Conservation (phyloP, 1,140 invertebrate genomes). For the Ridgeia piscesae region DNA sequence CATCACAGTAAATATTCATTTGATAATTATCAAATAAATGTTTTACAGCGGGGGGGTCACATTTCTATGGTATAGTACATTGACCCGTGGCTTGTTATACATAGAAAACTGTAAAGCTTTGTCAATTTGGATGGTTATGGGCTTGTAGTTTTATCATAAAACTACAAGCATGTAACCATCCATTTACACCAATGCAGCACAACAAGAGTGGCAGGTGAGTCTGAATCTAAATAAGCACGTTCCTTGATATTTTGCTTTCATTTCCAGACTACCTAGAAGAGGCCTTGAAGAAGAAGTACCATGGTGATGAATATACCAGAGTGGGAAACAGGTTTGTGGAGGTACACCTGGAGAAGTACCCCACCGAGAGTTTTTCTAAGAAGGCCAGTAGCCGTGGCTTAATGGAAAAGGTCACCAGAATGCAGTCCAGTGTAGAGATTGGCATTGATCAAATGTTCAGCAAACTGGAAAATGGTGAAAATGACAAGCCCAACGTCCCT, state of each 20-base stretch:
- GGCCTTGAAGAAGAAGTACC: neutral
- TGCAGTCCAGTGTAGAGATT: neutral
- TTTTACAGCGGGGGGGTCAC: too few relatives aligned
- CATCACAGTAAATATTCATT: too few relatives aligned
- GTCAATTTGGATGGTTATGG: too few relatives aligned
- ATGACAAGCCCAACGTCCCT: neutral
- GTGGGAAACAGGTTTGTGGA: neutral
- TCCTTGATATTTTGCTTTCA: neutral
- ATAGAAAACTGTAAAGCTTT: too few relatives aligned
- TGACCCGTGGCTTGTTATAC: too few relatives aligned
- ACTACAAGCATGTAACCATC: too few relatives aligned
- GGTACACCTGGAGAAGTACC: neutral
- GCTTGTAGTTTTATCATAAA: too few relatives aligned
- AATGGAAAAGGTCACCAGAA: neutral
- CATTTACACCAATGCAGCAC: too few relatives aligned
- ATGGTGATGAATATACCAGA: neutral
- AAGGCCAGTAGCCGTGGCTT: neutral
- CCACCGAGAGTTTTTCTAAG: neutral
- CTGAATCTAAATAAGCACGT: too few relatives aligned
- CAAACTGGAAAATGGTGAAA: neutral
- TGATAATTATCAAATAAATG: too few relatives aligned
- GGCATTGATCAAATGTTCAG: neutral
- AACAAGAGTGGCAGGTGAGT: too few relatives aligned
- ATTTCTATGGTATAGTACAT: too few relatives aligned
- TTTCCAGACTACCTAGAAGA: neutral